Evolutionary conservation across 2,113 vertebrate species (phyloP).

Genomic region (Hypocryptadius cinnamomeus): DNA sequence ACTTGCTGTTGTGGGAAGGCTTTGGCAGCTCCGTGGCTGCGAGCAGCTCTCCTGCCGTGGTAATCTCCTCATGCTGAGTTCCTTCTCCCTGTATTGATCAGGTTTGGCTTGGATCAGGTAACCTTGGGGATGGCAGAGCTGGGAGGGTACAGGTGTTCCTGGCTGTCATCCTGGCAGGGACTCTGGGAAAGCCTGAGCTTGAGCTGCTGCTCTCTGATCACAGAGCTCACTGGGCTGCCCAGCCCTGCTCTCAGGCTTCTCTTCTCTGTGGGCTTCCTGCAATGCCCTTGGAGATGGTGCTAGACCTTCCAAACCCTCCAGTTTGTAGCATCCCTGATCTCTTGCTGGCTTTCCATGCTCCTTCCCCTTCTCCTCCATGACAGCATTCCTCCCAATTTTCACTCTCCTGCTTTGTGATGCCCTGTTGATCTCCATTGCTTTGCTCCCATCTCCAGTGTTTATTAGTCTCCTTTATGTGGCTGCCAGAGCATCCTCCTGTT

Average conservation of each 20-base stretch:
- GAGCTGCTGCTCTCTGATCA: neutral
- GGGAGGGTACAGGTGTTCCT: neutral
- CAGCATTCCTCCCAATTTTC: neutral
- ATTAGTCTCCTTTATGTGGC: neutral
- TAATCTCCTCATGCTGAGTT: neutral
- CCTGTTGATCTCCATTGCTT: neutral
- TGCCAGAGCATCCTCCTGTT: neutral
- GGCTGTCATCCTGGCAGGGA: neutral
- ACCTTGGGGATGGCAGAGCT: neutral
- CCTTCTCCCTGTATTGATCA: neutral
- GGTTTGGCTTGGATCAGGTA: neutral
- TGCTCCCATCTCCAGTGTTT: neutral
- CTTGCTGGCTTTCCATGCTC: neutral
- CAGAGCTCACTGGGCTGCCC: rapidly evolving
- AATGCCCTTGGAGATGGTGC: neutral
- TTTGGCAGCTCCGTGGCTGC: neutral
- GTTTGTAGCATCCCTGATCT: neutral
- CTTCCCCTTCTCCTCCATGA: neutral
- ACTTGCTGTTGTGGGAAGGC: neutral
- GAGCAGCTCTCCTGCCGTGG: neutral
- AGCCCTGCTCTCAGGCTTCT: neutral
- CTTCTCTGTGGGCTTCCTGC: neutral
- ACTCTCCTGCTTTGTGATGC: neutral
- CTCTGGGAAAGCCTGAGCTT: neutral
- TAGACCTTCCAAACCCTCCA: neutral